phyloP scores from a whole-genome alignment of 2,113 vertebrate species.

The Bolborhynchus lineola region DNA sequence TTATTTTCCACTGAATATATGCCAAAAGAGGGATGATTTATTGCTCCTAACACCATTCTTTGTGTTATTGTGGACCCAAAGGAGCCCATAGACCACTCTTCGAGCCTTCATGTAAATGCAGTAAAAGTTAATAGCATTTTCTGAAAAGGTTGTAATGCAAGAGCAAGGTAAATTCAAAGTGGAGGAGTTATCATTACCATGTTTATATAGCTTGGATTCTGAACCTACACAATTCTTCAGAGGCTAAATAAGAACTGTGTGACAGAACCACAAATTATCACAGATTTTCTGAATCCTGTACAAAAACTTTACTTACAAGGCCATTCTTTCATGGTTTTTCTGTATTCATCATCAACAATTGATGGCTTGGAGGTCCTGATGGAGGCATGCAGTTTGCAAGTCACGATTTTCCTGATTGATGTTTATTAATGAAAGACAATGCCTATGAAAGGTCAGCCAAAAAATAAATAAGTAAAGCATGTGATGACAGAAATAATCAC shows the following conservation, averaged over 20 bases:
- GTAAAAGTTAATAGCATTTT: not conserved
- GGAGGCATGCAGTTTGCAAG: not conserved
- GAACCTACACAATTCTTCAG: not conserved
- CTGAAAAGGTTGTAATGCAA: not conserved
- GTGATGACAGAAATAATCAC: conserved; percentile 24
- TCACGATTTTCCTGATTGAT: not conserved
- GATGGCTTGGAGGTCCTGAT: not conserved
- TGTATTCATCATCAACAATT: not conserved
- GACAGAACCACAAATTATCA: not conserved
- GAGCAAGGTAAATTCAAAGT: not conserved
- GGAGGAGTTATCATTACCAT: not conserved
- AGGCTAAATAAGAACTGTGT: not conserved
- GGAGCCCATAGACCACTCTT: not conserved
- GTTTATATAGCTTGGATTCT: not conserved
- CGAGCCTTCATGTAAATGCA: not conserved
- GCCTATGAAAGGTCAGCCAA: not conserved
- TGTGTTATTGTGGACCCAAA: not conserved
- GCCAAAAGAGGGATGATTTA: not conserved
- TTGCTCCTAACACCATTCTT: not conserved
- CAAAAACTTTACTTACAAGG: not conserved
- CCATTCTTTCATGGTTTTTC: not conserved
- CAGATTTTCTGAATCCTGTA: not conserved
- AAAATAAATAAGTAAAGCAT: conserved; percentile 6
- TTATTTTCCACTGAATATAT: not conserved
- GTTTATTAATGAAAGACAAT: not conserved